A percentile compares a stretch with the other conserved stretches of the same genome.
These are phyloP conservation scores for Geotrupes spiniger DNA, from an alignment of 2,888 invertebrate species.

Conservation along the genomic window DNA sequence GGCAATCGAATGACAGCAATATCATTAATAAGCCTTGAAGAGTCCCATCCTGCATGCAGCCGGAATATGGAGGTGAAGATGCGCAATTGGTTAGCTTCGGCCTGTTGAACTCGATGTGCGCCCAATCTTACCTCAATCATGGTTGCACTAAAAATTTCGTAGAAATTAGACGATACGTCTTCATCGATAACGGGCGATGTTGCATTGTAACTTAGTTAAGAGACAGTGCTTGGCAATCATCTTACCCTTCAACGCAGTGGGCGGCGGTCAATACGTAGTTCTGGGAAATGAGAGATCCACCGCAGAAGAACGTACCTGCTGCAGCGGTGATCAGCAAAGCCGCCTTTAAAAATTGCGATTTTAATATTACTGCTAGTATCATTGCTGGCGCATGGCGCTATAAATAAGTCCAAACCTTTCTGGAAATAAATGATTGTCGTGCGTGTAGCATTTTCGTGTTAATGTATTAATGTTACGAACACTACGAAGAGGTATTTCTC, in stretches of 20 bases:
- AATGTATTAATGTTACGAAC: no score
- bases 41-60: slow-evolving; percentile 16
- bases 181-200: no score
- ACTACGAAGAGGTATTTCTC: no score
- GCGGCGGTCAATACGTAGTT: slow-evolving; percentile 56
- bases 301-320: slow-evolving; percentile 52
- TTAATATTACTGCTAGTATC: no score
- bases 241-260: slow-evolving; percentile 45
- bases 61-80: slow-evolving; percentile 17
- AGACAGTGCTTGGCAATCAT: no score
- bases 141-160: slow-evolving; percentile 47
- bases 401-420: no score
- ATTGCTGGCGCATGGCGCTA: no score
- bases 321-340: slow-evolving; percentile 21
- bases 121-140: slow-evolving; percentile 31
- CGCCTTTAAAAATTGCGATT: slow-evolving; percentile 15
- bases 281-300: slow-evolving; percentile 51
- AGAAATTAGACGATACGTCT: no score
- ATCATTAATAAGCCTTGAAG: slow-evolving; percentile 12
- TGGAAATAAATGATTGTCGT: no score
- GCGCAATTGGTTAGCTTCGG: slow-evolving; percentile 37
- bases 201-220: no score
- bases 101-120: slow-evolving; percentile 35
- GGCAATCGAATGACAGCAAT: slow-evolving; percentile 16
- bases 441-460: no score